Evolutionary conservation across 2,113 vertebrate genomes (phyloP).

Genomic region (Chlamydotis undulata): DNA sequence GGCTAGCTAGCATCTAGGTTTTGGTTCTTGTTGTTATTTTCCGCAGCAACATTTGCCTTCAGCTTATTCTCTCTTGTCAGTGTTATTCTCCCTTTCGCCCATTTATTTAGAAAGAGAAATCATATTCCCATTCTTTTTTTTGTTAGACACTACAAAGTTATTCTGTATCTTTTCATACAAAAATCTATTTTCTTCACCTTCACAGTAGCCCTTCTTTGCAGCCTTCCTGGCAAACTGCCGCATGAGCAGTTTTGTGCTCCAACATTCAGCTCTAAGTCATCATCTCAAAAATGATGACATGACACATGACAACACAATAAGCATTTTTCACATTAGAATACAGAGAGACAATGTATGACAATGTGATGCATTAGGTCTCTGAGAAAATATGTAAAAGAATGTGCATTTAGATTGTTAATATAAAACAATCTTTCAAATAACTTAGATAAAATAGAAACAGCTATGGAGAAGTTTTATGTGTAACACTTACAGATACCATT

Average conservation of each 20-base stretch:
- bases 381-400: neutral
- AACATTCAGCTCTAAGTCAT: neutral
- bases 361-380: neutral
- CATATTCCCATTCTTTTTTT: neutral
- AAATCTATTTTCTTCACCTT: neutral
- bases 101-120: neutral
- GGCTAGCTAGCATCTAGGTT: neutral
- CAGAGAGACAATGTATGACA: neutral
- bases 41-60: neutral
- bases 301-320: neutral
- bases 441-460: neutral
- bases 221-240: neutral
- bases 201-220: neutral
- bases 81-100: neutral
- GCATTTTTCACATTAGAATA: neutral
- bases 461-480: neutral
- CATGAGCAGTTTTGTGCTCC: neutral
- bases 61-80: neutral
- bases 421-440: neutral
- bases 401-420: neutral
- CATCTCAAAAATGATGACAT: neutral
- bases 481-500: neutral
- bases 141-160: neutral
- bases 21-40: neutral
- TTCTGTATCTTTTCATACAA: neutral